Percentiles rank a stretch among this genome's conserved stretches.
phyloP scores from a whole-genome alignment of 1,140 invertebrate genomes.

The Procambarus virginalis region DNA sequence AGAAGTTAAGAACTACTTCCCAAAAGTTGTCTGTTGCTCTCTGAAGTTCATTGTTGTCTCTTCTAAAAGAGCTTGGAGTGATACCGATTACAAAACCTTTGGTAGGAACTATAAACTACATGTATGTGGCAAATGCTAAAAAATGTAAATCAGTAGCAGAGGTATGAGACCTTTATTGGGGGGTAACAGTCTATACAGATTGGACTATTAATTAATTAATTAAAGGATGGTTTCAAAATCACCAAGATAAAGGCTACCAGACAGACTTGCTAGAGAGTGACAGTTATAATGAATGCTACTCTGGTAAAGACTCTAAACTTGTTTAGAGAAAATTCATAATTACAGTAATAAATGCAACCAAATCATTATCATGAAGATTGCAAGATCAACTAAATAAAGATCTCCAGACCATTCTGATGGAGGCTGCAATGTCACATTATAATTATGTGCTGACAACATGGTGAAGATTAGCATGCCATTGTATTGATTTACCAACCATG shows the following conservation, averaged over 20 bases:
- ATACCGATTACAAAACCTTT: background rate
- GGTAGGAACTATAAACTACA: background rate
- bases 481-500: no score
- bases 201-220: no score
- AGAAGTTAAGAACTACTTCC: background rate
- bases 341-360: no score
- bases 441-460: background rate
- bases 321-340: background rate
- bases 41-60: background rate
- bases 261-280: background rate
- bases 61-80: background rate
- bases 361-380: no score
- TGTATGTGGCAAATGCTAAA: background rate
- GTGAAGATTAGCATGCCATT: background rate
- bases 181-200: background rate
- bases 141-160: background rate
- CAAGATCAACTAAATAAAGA: background rate
- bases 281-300: background rate
- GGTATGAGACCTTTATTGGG: background rate
- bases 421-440: background rate
- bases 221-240: background rate
- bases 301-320: background rate
- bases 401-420: background rate
- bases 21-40: conserved; percentile 3
- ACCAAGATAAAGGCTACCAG: background rate